A percentile compares a stretch with the other conserved stretches of the same genome.
Evolutionary conservation across 2,797 vertebrate genomes (phyloP).

Genomic region (Halcyon chelicuti): DNA sequence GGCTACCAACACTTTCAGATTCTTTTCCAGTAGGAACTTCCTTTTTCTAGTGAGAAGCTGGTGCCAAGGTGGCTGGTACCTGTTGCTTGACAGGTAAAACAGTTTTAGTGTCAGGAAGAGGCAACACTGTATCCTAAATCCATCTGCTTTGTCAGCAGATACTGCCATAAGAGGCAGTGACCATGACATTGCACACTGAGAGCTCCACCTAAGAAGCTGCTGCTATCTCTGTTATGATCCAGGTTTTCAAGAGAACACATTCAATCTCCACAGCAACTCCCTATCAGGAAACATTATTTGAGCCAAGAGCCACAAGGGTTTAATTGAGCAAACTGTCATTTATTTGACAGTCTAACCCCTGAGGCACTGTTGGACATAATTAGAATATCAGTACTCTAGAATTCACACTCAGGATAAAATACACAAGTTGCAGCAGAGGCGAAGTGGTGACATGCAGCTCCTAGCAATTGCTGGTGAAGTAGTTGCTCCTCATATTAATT

Average conservation of each 20-base stretch:
- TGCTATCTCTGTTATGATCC: neutral
- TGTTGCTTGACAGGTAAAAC: neutral
- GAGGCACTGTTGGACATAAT: neutral
- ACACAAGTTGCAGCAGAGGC: accelerated
- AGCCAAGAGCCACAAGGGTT: neutral
- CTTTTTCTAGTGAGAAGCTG: neutral
- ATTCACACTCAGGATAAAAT: neutral
- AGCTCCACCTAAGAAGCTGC: neutral
- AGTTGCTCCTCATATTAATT: neutral
- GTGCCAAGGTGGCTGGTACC: neutral
- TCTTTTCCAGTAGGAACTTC: neutral
- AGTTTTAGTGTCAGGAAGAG: neutral
- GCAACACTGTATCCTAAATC: neutral
- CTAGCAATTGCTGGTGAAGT: neutral
- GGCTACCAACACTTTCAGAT: neutral
- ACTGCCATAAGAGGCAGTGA: neutral
- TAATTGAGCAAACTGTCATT: neutral
- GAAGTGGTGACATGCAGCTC: neutral
- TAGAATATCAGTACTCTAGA: neutral
- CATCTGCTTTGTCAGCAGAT: neutral
- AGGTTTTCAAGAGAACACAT: neutral
- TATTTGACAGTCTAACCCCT: neutral
- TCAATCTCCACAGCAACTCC: neutral
- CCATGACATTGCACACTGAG: neutral
- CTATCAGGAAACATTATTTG: neutral